These are phyloP conservation scores for Chrysaora quinquecirrha DNA, from an alignment of 30 jellyfish, hydroid and myxozoan species.

Conservation along the genomic window DNA sequence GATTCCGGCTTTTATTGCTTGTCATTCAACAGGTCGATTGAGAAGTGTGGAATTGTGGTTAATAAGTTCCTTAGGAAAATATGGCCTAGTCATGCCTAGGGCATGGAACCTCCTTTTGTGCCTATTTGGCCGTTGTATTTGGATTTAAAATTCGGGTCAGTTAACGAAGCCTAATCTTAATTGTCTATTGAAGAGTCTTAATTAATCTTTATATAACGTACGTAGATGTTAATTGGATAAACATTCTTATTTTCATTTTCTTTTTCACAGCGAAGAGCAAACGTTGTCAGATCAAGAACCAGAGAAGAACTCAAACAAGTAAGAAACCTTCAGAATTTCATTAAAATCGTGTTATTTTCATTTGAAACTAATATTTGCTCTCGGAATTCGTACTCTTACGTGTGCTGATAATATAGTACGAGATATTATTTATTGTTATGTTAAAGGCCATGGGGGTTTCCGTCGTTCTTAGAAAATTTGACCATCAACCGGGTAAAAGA, in stretches of 20 bases:
- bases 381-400: too few species aligned
- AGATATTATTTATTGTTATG: too few species aligned
- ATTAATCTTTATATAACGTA: background rate
- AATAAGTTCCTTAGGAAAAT: background rate
- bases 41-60: background rate
- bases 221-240: background rate
- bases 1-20: background rate
- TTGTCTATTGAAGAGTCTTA: too few species aligned
- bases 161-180: background rate
- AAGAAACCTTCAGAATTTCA: conserved; percentile 14
- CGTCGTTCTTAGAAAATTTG: too few species aligned
- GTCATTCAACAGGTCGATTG: background rate
- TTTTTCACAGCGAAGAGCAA: conserved; percentile 74
- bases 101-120: conserved; percentile 75
- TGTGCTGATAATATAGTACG: too few species aligned
- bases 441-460: too few species aligned
- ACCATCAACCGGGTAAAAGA: too few species aligned
- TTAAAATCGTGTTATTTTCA: background rate
- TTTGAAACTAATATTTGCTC: background rate
- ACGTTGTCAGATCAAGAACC: conserved; percentile 66
- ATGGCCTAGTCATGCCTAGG: conserved; percentile 56
- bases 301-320: conserved; percentile 56
- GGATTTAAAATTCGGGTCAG: conserved; percentile 59
- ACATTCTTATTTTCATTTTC: background rate
- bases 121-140: conserved; percentile 67